These are phyloP conservation scores for Deilephila elpenor DNA, from an alignment of 2,888 invertebrate genomes.

Conservation along the genomic window DNA sequence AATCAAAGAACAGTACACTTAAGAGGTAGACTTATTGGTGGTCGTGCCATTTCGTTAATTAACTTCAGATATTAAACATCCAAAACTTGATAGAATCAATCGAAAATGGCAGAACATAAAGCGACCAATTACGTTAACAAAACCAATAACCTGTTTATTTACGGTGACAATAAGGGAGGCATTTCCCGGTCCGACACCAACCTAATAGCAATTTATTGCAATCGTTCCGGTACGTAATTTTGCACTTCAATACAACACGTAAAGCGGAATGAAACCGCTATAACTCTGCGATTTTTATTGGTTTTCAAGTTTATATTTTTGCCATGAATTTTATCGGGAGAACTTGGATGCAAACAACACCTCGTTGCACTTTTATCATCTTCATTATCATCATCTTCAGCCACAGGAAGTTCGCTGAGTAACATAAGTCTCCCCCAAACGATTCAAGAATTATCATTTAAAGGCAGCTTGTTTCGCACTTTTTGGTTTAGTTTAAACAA, in stretches of 20 bases:
- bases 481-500: too few relatives aligned
- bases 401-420: too few relatives aligned
- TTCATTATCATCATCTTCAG: too few relatives aligned
- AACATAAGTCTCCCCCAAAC: too few relatives aligned
- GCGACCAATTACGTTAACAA: constrained; percentile 2
- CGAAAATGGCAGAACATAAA: not conserved
- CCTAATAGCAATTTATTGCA: constrained; percentile 39
- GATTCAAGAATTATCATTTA: too few relatives aligned
- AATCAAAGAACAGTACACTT: not conserved
- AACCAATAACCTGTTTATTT: constrained; percentile 13
- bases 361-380: too few relatives aligned
- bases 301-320: not conserved
- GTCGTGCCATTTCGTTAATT: not conserved
- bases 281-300: constrained; percentile 1
- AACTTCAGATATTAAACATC: not conserved
- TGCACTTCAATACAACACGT: constrained; percentile 33
- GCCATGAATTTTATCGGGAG: not conserved
- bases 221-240: constrained; percentile 40
- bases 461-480: too few relatives aligned
- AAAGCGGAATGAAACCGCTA: constrained; percentile 27
- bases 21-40: not conserved
- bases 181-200: not conserved
- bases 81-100: not conserved
- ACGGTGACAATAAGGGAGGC: constrained; percentile 7
- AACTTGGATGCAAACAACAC: too few relatives aligned